A percentile compares a stretch with the other conserved stretches of the same genome.
These are phyloP conservation scores for Ptilodon capucinus DNA, from an alignment of 2,888 invertebrate genomes.

Conservation along the genomic window DNA sequence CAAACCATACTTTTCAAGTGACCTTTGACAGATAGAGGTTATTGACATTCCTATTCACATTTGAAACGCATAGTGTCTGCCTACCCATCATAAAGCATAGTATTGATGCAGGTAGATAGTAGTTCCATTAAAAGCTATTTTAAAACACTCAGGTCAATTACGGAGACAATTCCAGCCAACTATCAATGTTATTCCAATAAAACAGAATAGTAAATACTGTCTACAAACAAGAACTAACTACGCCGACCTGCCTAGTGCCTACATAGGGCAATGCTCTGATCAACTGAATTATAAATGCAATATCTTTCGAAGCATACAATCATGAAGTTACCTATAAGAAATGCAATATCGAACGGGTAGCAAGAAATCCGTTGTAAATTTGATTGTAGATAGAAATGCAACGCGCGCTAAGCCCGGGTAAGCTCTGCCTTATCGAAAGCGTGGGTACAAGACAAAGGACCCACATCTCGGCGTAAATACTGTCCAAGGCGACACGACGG, in stretches of 20 bases:
- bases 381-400: constrained; percentile 64
- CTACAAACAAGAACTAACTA: constrained; percentile 29
- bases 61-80: too few species aligned
- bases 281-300: constrained; percentile 38
- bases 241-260: constrained; percentile 11
- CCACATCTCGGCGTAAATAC: constrained; percentile 34
- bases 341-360: constrained; percentile 47
- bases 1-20: too few species aligned
- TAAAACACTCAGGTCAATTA: constrained; percentile 18
- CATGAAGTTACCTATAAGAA: constrained; percentile 35
- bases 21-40: too few species aligned
- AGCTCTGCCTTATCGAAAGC: constrained; percentile 48
- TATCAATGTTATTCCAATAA: constrained; percentile 24
- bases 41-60: too few species aligned
- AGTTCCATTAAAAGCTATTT: not conserved
- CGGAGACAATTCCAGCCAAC: constrained; percentile 24
- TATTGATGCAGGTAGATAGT: too few species aligned
- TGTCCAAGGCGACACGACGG: constrained; percentile 39
- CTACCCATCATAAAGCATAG: not conserved
- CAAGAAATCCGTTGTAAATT: constrained; percentile 60
- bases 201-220: constrained; percentile 29
- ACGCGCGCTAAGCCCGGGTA: constrained; percentile 43
- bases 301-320: constrained; percentile 36
- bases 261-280: constrained; percentile 35
- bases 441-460: constrained; percentile 60